Base-by-base conservation (phyloP, 2,113 vertebrate genomes). In the Alligator sinensis region DNA sequence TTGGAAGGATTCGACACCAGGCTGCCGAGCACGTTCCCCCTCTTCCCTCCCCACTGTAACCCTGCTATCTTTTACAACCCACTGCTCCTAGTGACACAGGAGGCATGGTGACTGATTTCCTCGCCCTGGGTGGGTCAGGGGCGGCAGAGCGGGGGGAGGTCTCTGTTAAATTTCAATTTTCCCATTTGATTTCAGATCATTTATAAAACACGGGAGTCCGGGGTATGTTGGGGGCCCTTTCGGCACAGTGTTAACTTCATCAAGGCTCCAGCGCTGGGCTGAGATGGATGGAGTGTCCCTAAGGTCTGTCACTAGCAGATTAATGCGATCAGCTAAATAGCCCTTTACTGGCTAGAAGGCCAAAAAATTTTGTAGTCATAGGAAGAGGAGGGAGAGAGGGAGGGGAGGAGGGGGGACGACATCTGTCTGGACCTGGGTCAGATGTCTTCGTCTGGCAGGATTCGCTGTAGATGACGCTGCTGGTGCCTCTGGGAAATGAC, bases 101-200 rank as follows among this genome's bases (percentile, higher is more conserved):
- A 79, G 72, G 27, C 60, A 79, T 27, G 12, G 62, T 80, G 91
- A 91, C 22, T 34, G 62, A 85, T 84, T 82, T 54, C 83, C 64
- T 47, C 60, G 57, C 61, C 66, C 87, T 76, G 91, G 62, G 72
- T 77, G 30, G 1, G 82, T 14, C 62, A 17, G 34, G 38, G 13
- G 11, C 76, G 27, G 68, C 74, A 59, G 59, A 19, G 55, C 15
- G 21, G 4, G 15, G 60, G 60, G 47, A 76, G 28, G n/a, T 30
- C 78, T 72, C 47, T 8, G 86, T 92, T 87, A 59, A 59, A 87
- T 84, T 91, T 79, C 89, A 79, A 84, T 88, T 91, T 93, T 68
- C 91, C 87, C 77, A 11, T 76, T 92, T 38, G 78, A 77, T 95
- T 89, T 60, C 61, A 80, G 89, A n/a, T 72, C 62, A 7, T 77